Conservation (phyloP, 2,113 vertebrate species). For the Centropus unirufus region DNA sequence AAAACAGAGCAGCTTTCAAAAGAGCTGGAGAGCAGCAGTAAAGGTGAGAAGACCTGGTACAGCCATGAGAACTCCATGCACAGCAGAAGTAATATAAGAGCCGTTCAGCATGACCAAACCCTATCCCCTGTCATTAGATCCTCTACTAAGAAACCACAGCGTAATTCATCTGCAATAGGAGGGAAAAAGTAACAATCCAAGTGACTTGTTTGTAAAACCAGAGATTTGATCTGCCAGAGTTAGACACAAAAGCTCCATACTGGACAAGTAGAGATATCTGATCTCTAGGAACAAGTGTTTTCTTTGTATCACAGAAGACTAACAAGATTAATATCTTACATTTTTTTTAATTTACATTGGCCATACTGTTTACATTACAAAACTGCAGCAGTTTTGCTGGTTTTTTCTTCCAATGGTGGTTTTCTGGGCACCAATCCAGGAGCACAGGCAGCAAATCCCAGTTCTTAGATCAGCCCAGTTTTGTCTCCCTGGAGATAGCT, state of each 20-base stretch:
- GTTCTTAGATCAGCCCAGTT: neutral
- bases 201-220: neutral
- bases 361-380: neutral
- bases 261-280: neutral
- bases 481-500: neutral
- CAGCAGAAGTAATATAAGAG: neutral
- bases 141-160: neutral
- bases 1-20: neutral
- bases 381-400: neutral
- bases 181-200: neutral
- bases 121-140: neutral
- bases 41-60: neutral
- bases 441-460: neutral
- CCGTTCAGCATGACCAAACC: neutral
- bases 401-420: neutral
- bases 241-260: neutral
- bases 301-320: neutral
- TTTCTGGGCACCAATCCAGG: neutral
- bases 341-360: neutral
- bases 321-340: neutral
- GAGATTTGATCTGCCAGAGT: neutral
- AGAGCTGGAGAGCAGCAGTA: neutral
- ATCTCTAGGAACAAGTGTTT: neutral
- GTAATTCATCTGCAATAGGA: neutral
- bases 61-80: fast-evolving